Evolutionary conservation across 53 echinoderm and acorn worm species (phyloP), one percentile per base, ranked within the genome.

Genomic region (Patiria pectinifera): DNA sequence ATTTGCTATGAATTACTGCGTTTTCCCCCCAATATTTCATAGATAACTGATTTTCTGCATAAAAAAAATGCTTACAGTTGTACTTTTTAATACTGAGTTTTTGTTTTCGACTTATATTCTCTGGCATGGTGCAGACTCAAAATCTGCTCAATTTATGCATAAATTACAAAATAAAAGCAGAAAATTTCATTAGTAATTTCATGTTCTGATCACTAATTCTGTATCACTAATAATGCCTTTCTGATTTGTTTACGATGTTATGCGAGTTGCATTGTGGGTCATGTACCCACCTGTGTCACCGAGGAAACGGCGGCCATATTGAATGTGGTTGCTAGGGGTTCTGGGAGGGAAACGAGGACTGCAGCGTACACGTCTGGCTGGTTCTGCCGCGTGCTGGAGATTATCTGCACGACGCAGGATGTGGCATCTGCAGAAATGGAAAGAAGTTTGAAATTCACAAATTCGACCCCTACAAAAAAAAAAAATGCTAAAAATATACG

Each of bases 351-450:
- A 26, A 85, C 18, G 15, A 95, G 58, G 21, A 92, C 84, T 1
- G 89, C 85, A 35, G 75, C 83, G 91, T 92, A 92, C 12, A 89
- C 72, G 26, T 95, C 95, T 8, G 90, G 85, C 59, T 88, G 89
- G 60, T 92, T 89, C n/a, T 92, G 92, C 18, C 92, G 48, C 4
- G 89, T 23, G 58, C 84, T 83, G 45, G 53, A 48, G n/a, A 95
- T 74, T 19, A 95, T 59, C 63, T 90, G 84, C 22, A 93, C 86
- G 48, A 86, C 53, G 45, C 86, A 86, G 1, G 79, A 78, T 53
- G 86, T 69, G 69, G 86, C 59, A 78, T 49, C 92, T 92, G 87
- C 16, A 61, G 10, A 78, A 92, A 74, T 4, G 24, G 19, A 74
- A 74, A 74, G 3, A 18, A 16, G 66, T 66, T 66, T 13, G 13